Base-by-base conservation (phyloP, 2,888 invertebrate genomes). In the Neoaliturus tenellus region DNA sequence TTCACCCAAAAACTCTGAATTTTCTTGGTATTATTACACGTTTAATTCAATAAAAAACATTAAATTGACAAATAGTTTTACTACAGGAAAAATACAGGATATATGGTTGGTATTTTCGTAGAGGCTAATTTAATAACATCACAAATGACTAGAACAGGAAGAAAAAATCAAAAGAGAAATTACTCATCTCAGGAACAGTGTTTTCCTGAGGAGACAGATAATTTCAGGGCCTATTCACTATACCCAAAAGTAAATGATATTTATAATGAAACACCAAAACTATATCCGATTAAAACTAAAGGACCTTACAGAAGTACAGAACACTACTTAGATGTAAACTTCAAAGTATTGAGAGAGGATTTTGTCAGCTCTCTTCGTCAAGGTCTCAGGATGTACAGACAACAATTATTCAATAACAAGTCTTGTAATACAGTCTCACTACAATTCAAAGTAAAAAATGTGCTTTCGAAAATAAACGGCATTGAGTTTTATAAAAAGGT, bases 271-370 rank as follows among this genome's bases (percentile, higher is more conserved):
- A 85, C 88, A 10, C 90, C 91, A 0, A 93, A 92, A 88, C 87
- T 94, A 23, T 90, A 93, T 23, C 92, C 93, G 0, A 95, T 94
- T 88, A 92, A 94, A 81, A 89, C 92, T 0, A 90, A 92, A 62
- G 95, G 95, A n/a, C 91, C 92, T 0, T 97, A 95, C 89, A 88
- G 91, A 0, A 92, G 92, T 88, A 91, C 94, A 0, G 92, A 94
- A 71, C 94, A 96, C 88, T 98, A 98, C 89, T 90, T 98, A 28
- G 95, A 96, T 87, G 91, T 94, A 20, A 97, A 97, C 87, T 96
- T 96, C 88, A 92, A 95, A 55, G 91, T 97, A 41, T 89, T 97
- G 78, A 91, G 96, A 39, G 96, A 97, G 91, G 97, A 98, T 90
- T 96, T 95, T 88, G 92, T 96, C 41, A 92, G 92, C 23, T 96